Evolutionary conservation across 1,140 invertebrate genomes (phyloP).

Genomic region (Ceratina japonica): DNA sequence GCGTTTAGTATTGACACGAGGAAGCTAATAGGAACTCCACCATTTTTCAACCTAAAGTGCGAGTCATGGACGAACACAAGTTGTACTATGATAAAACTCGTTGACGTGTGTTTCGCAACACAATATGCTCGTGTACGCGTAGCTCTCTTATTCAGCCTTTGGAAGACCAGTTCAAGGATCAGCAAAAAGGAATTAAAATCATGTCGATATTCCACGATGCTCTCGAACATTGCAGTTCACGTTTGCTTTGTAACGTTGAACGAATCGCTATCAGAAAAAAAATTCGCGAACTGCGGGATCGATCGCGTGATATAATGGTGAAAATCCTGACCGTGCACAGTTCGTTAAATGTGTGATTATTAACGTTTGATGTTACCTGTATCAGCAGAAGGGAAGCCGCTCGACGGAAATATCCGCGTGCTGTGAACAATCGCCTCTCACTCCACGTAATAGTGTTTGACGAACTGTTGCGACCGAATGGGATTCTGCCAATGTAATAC

Average conservation of each 20-base stretch:
- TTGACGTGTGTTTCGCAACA: slow-evolving; percentile 44
- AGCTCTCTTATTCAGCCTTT: slow-evolving; percentile 47
- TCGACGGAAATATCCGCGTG: slow-evolving; percentile 45
- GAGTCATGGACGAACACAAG: slow-evolving; percentile 23
- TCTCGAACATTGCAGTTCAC: neutral
- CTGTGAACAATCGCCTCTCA: slow-evolving; percentile 8
- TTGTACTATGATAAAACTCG: slow-evolving; percentile 24
- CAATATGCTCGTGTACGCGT: slow-evolving; percentile 12
- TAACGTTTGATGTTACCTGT: slow-evolving; percentile 38
- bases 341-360: slow-evolving; percentile 1
- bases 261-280: slow-evolving; percentile 7
- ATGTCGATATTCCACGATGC: no score
- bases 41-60: slow-evolving; percentile 54
- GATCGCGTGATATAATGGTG: slow-evolving; percentile 20
- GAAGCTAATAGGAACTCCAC: slow-evolving; percentile 42
- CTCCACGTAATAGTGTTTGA: slow-evolving; percentile 36
- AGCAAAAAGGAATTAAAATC: neutral
- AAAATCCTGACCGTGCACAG: slow-evolving; percentile 13
- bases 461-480: slow-evolving; percentile 44
- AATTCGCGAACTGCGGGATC: slow-evolving; percentile 24
- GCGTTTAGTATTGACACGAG: slow-evolving; percentile 34
- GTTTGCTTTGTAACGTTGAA: neutral
- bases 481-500: slow-evolving; percentile 51
- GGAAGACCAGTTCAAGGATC: neutral
- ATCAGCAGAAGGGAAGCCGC: slow-evolving; percentile 33